Evolutionary conservation across 1,140 invertebrate species (phyloP), one percentile per base, ranked within the genome.

Genomic region (Zaprionus davidi): DNA sequence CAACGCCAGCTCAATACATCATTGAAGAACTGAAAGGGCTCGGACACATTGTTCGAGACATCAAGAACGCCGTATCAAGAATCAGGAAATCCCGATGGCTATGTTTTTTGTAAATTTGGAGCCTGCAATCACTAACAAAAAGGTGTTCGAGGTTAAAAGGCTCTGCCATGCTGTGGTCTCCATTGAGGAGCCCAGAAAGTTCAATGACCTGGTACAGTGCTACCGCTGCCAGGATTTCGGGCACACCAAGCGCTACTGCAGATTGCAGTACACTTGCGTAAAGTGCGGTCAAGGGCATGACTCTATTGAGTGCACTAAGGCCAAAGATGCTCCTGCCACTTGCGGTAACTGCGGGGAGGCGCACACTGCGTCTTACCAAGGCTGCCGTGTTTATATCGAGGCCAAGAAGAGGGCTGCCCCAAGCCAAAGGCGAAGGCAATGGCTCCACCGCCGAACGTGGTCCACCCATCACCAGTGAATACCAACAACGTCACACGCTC

Each of bases 181-280:
- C 17, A 51, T 51, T 20, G 20, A 51, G 22, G 49, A 51, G 20
- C 49, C 49, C 12, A 51, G 5, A 22, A 51, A 51, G 2, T 51
- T 51, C 11, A 22, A 51, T 11, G 46, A 51, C 22, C 7, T 51
- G 7, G 46, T 51, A 6, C 17, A 51, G 46, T 51, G 46, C 12
- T 51, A 51, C 22, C 46, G 46, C 7, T 51, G 49, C 9, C 20
- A 24, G 22, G 49, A 20, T 5, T 51, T 51, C 22, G 49, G 49
- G 49, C 49, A 51, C 49, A 51, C 49, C 12, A 49, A 49, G 49
- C 49, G 49, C 11, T 51, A 51, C 17, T 51, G 49, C 12, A 20
- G 49, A 51, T 22, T 51, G 49, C 49, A 51, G 22, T 51, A 22
- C 20, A 24, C 49, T 3, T 51, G 49, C 20, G 49, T 51, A 11